A percentile compares a stretch with the other conserved stretches of the same genome.
These are phyloP conservation scores for Lanistes nyassanus DNA, from an alignment of 1,140 invertebrate species.

Conservation along the genomic window DNA sequence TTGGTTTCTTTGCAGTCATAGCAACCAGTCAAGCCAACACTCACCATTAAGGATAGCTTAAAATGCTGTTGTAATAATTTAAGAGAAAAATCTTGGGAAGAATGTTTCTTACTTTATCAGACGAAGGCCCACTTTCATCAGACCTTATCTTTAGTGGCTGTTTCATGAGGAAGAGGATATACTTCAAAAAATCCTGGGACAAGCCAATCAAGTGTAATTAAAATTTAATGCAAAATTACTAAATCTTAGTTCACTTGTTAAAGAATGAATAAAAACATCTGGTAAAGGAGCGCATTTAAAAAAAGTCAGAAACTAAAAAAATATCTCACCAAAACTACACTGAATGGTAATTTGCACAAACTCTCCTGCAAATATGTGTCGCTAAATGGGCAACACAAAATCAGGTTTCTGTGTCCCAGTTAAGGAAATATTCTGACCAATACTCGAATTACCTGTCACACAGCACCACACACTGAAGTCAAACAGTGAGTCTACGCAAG, in stretches of 20 bases:
- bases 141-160: neutral
- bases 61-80: neutral
- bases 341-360: conserved; percentile 31
- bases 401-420: neutral
- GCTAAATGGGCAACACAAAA: conserved; percentile 22
- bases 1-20: neutral
- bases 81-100: neutral
- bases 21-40: neutral
- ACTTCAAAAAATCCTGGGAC: conserved; percentile 5
- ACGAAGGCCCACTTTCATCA: neutral
- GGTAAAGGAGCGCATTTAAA: neutral
- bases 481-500: neutral
- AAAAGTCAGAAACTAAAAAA: neutral
- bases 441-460: neutral
- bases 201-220: no score
- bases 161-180: neutral
- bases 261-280: neutral
- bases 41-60: no score
- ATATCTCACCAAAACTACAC: conserved; percentile 28
- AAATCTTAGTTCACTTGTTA: neutral
- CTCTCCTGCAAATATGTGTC: conserved; percentile 34
- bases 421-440: conserved; percentile 1
- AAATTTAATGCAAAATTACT: neutral
- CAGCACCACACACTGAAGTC: neutral
- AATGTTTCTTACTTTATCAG: neutral